phyloP scores from a whole-genome alignment of 2,113 vertebrate genomes.

The Centropristis striata region DNA sequence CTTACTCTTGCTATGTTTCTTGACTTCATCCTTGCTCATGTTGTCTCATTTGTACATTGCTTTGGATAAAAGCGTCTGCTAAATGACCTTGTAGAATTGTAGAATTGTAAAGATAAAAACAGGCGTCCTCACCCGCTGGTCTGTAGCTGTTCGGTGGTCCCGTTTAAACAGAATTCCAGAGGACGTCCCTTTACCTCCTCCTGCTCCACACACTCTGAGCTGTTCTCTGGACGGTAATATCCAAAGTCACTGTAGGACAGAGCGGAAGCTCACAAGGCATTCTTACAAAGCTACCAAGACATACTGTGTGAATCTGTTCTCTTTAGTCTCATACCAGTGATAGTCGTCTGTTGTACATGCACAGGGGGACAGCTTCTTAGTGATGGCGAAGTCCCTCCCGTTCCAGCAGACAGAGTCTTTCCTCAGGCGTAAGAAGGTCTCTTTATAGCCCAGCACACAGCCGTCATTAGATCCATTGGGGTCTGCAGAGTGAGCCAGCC shows the following conservation, averaged over 20 bases:
- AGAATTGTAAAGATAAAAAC: background rate
- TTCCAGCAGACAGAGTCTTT: conserved; percentile 93
- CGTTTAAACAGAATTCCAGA: conserved; percentile 92
- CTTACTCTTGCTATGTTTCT: no score
- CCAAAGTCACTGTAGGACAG: conserved; percentile 91
- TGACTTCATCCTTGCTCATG: no score
- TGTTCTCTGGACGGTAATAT: conserved; percentile 92
- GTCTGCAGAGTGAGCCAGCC: conserved; percentile 93
- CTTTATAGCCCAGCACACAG: conserved; percentile 94
- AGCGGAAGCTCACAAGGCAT: background rate
- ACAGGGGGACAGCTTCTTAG: conserved; percentile 88
- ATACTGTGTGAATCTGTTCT: no score
- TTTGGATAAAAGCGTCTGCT: no score
- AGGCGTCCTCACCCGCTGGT: conserved; percentile 88
- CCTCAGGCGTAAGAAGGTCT: conserved; percentile 89
- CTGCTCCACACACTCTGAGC: conserved; percentile 91
- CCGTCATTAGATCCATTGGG: conserved; percentile 87
- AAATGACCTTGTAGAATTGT: no score
- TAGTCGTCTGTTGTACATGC: conserved; percentile 91
- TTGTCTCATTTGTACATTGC: no score
- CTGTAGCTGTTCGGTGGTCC: conserved; percentile 89
- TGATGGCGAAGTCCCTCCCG: conserved; percentile 88
- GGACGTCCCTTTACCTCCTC: conserved; percentile 90
- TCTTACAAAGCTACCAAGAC: background rate
- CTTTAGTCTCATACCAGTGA: conserved; percentile 87